phyloP scores from a whole-genome alignment of 2,797 vertebrate genomes.

The Triplophysa bombifrons region DNA sequence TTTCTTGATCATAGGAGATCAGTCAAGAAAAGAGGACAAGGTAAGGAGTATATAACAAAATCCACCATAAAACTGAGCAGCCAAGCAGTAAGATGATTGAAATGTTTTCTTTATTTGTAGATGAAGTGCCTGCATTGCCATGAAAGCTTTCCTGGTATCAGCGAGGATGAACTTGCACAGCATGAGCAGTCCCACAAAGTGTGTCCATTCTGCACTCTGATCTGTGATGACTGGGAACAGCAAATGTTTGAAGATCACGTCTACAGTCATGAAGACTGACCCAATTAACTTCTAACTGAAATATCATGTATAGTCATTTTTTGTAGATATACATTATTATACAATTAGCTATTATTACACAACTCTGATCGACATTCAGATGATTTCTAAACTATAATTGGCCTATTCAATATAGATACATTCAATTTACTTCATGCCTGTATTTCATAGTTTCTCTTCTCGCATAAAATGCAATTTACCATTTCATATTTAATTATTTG shows the following conservation, averaged over 20 bases:
- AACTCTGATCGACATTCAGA: background rate
- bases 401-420: too few species aligned
- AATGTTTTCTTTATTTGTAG: slow-evolving; percentile 27
- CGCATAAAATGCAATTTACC: background rate
- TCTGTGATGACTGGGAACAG: slow-evolving; percentile 76
- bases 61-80: background rate
- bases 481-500: background rate
- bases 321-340: background rate
- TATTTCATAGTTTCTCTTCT: background rate
- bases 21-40: slow-evolving; percentile 49
- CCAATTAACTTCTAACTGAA: background rate
- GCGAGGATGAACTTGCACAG: slow-evolving; percentile 64
- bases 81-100: background rate
- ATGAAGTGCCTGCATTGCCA: slow-evolving; percentile 72
- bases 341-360: background rate
- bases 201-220: slow-evolving; percentile 77
- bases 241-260: slow-evolving; percentile 76
- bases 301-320: background rate
- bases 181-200: slow-evolving; percentile 75
- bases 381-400: background rate
- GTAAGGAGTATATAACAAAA: slow-evolving; percentile 26
- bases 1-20: slow-evolving; percentile 41
- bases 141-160: slow-evolving; percentile 74
- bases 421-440: too few species aligned
- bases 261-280: slow-evolving; percentile 72